Evolutionary conservation across 2,888 invertebrate genomes (phyloP).

Genomic region (Philereme transversata): DNA sequence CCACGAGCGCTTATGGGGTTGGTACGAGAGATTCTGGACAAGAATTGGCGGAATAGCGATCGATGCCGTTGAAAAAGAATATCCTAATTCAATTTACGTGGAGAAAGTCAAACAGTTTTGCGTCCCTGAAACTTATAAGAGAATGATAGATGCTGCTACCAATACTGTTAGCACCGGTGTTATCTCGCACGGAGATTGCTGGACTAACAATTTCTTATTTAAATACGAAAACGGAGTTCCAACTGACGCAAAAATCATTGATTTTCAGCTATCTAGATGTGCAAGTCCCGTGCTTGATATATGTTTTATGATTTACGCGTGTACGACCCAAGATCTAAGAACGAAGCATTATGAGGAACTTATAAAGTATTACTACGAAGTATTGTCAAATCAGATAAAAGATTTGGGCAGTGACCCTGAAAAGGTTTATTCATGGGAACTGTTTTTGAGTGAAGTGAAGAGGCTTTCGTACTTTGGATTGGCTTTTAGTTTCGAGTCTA

Average conservation of each 20-base stretch:
- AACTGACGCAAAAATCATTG: constrained; percentile 84
- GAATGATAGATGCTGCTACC: constrained; percentile 70
- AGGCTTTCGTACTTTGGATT: constrained; percentile 83
- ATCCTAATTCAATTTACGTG: constrained; percentile 83
- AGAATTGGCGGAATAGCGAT: constrained; percentile 79
- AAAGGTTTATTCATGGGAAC: constrained; percentile 77
- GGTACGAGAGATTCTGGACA: constrained; percentile 84
- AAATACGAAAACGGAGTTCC: constrained; percentile 60
- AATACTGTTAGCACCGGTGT: constrained; percentile 71
- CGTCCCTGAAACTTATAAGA: constrained; percentile 77
- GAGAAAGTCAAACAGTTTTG: constrained; percentile 81
- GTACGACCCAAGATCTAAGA: constrained; percentile 84
- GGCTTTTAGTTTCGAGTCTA: constrained; percentile 85
- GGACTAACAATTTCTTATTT: constrained; percentile 90
- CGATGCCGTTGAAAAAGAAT: constrained; percentile 86
- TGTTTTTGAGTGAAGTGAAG: constrained; percentile 81
- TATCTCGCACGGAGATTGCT: constrained; percentile 89
- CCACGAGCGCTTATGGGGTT: constrained; percentile 74
- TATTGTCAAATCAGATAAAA: constrained; percentile 78
- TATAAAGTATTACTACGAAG: constrained; percentile 84
- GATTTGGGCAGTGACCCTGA: constrained; percentile 85
- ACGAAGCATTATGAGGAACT: constrained; percentile 83
- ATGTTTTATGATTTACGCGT: constrained; percentile 81
- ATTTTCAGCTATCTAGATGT: constrained; percentile 87
- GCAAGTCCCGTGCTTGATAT: constrained; percentile 84